These are phyloP conservation scores for Perizoma affinitatum DNA, from an alignment of 2,888 invertebrate genomes.

Conservation along the genomic window DNA sequence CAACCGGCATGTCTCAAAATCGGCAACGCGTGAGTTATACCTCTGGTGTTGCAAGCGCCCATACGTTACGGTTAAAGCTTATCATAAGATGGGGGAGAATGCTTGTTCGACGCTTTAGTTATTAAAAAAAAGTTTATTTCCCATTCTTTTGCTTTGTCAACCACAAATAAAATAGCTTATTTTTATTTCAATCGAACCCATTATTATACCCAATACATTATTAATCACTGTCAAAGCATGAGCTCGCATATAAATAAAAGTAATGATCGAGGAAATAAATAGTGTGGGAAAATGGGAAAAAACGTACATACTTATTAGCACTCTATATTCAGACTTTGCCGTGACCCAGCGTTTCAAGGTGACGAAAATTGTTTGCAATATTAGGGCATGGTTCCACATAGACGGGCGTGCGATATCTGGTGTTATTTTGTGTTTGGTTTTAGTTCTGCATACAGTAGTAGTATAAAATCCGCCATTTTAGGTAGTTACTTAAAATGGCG, in stretches of 20 bases:
- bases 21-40: too few species aligned
- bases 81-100: too few species aligned
- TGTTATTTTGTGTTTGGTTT: background rate
- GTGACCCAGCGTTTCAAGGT: constrained; percentile 64
- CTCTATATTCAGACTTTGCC: constrained; percentile 41
- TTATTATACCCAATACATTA: constrained; percentile 2
- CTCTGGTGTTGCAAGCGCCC: too few species aligned
- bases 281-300: constrained; percentile 36
- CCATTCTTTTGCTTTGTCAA: too few species aligned
- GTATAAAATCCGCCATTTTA: too few species aligned
- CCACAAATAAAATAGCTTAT: background rate
- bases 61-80: too few species aligned
- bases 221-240: constrained; percentile 19
- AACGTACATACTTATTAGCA: constrained; percentile 23
- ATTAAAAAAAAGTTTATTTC: too few species aligned
- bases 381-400: constrained; percentile 12
- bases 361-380: constrained; percentile 47
- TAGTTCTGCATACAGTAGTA: background rate
- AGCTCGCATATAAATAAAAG: constrained; percentile 24
- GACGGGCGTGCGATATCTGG: constrained; percentile 6
- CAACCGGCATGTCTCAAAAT: too few species aligned
- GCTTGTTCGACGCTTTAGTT: too few species aligned
- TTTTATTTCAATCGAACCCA: background rate
- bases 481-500: too few species aligned
- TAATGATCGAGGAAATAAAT: constrained; percentile 17